These are phyloP conservation scores for Amphiprion ocellaris DNA, from an alignment of 2,113 vertebrate species.

Conservation along the genomic window DNA sequence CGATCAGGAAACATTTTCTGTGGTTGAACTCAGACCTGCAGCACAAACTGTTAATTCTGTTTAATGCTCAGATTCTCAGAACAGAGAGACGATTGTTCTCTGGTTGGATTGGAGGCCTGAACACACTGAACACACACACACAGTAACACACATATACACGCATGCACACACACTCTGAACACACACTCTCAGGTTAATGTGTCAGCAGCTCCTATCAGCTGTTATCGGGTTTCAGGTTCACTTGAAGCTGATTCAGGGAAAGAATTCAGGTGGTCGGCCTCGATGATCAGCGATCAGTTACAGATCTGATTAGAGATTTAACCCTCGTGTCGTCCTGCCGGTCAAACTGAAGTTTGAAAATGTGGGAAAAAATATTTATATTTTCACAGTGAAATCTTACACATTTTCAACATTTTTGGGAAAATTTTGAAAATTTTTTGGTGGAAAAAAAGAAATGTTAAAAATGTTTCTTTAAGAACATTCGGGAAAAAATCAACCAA, in stretches of 20 bases:
- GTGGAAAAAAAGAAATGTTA: too few species aligned
- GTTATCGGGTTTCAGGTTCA: conserved; percentile 44
- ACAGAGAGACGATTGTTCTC: conserved; percentile 66
- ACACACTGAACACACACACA: neutral
- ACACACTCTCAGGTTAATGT: conserved; percentile 59
- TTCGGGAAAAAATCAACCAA: too few species aligned
- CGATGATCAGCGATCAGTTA: neutral
- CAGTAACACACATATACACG: too few species aligned
- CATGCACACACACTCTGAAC: neutral
- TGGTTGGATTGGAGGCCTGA: conserved; percentile 27
- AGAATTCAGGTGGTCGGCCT: neutral
- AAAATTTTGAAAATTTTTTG: too few species aligned
- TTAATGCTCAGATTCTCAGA: conserved; percentile 47
- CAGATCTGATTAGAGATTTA: conserved; percentile 19
- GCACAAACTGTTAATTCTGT: conserved; percentile 16
- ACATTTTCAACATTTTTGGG: too few species aligned
- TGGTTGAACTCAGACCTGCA: too few species aligned
- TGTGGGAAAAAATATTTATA: too few species aligned
- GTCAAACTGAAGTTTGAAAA: too few species aligned
- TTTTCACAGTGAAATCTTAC: too few species aligned
- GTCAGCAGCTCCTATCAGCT: conserved; percentile 67
- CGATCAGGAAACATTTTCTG: too few species aligned
- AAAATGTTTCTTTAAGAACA: too few species aligned
- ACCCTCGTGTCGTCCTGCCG: too few species aligned
- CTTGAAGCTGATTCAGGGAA: neutral